Conservation (phyloP, 2,113 vertebrate species). For the Todiramphus saurophagus region DNA sequence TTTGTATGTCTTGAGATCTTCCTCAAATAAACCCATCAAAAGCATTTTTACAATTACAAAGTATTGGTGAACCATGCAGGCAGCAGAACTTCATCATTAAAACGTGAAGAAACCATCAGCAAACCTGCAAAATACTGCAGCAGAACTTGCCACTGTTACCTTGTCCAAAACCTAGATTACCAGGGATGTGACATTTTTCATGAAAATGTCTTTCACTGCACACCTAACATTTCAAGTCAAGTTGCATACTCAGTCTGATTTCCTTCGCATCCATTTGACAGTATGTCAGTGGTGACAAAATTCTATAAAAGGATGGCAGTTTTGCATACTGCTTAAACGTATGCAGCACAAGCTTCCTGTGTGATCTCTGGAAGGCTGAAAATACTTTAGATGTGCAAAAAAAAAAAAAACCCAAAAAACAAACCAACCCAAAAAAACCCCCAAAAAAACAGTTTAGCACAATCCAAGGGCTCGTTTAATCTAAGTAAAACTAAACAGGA, state of each 20-base stretch:
- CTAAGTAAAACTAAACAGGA: conserved; percentile 6
- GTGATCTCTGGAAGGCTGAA: conserved; percentile 60
- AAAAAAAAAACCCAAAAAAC: background rate
- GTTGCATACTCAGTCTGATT: conserved; percentile 19
- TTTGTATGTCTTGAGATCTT: background rate
- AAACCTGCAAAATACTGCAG: background rate
- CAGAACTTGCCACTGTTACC: background rate
- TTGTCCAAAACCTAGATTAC: background rate
- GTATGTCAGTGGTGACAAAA: conserved; percentile 54
- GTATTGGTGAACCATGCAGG: background rate
- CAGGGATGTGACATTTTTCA: conserved; percentile 14
- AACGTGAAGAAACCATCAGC: background rate
- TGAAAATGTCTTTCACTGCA: conserved; percentile 2
- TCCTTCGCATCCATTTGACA: conserved; percentile 43
- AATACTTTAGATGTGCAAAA: conserved; percentile 38
- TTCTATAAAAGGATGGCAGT: conserved; percentile 66
- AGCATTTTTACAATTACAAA: background rate
- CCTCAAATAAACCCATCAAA: background rate
- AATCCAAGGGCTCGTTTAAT: background rate
- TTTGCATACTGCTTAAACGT: conserved; percentile 59
- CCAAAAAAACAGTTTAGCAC: background rate
- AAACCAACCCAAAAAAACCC: too few species aligned
- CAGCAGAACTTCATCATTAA: background rate
- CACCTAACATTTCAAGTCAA: conserved; percentile 41
- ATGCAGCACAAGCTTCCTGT: conserved; percentile 50